A percentile compares a stretch with the other conserved stretches of the same genome.
phyloP scores from a whole-genome alignment of 2,888 invertebrate species.

The Drosophila sordidula region DNA sequence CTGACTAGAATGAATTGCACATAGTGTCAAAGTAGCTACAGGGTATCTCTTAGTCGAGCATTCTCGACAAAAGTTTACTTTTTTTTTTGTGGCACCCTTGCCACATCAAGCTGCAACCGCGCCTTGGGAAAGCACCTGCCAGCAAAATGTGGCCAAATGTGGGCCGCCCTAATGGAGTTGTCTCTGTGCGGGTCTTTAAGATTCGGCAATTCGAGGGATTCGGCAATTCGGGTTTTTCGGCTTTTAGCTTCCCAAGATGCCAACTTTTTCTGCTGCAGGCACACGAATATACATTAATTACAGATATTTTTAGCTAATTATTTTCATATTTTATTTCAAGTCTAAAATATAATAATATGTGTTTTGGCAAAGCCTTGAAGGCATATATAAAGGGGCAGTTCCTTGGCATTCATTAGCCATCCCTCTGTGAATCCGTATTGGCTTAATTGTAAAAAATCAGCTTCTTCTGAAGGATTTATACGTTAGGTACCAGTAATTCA shows the following conservation, averaged over 20 bases:
- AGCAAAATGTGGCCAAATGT: slow-evolving; percentile 47
- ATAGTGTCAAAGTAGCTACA: background rate
- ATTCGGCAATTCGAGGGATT: slow-evolving; percentile 31
- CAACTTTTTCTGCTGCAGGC: slow-evolving; percentile 39
- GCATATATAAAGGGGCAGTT: slow-evolving; percentile 24
- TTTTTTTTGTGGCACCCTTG: slow-evolving; percentile 29
- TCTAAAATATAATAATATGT: slow-evolving; percentile 37
- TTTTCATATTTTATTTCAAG: slow-evolving; percentile 64
- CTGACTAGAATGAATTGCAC: background rate
- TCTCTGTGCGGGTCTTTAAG: slow-evolving; percentile 47
- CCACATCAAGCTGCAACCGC: slow-evolving; percentile 37
- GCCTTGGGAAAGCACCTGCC: slow-evolving; percentile 66
- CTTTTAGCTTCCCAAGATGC: slow-evolving; percentile 3
- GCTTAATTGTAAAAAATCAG: slow-evolving; percentile 22
- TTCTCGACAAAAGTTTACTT: too few relatives aligned
- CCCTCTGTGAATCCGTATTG: slow-evolving; percentile 4
- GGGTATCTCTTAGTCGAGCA: background rate
- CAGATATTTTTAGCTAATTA: slow-evolving; percentile 51
- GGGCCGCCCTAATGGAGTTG: slow-evolving; percentile 78
- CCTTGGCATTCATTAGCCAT: slow-evolving; percentile 37
- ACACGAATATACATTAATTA: slow-evolving; percentile 40
- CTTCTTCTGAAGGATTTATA: background rate
- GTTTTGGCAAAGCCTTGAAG: slow-evolving; percentile 9
- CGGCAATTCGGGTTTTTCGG: slow-evolving; percentile 27
- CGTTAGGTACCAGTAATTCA: too few relatives aligned